Evolutionary conservation across 2,888 invertebrate species (phyloP), one percentile per base, ranked within the genome.

Genomic region (Pristionchus japonicus): DNA sequence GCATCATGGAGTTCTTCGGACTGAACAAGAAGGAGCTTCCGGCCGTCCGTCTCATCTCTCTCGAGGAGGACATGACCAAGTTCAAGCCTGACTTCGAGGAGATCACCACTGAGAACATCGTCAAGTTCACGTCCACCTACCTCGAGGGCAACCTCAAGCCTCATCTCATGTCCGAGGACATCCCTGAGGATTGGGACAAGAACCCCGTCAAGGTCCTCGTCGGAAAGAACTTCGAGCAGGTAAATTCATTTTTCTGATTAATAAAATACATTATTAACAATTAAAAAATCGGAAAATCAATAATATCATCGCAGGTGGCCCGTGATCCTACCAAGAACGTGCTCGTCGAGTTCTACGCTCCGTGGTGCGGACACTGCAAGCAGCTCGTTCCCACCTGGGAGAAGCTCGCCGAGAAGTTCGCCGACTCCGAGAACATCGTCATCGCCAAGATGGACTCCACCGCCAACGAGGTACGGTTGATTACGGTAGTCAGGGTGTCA

Each of bases 361-460:
- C 94, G 88, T 93, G 93, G 94, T 96, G 96, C 95, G 98, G 98
- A 89, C 99, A 99, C 95, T 99, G 99, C 96, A 98, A 99, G 95
- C 97, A 98, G 95, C 96, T 99, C 94, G 97, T 96, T 88, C 99
- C 99, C 43, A 98, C 98, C 95, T 99, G 98, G 96, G 98, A 99
- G 90, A 95, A 98, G 96, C 96, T 98, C 93, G 98, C 96, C 90
- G 98, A 98, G 95, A 97, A 98, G 95, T 99, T 96, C 96, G 96
- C 97, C 95, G 97, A 97, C 94, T 95, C 94, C 90, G 94, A 96
- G 92, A 96, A 96, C 91, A 96, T 99, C 90, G 96, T 99, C 86
- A 97, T 99, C 95, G 98, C 99, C 93, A 99, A 99, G 96, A 98
- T 99, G 96, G 99, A 99, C 95, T 97, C 99, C 90, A 99, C 99